Evolutionary conservation across 2,888 invertebrate species (phyloP), one percentile per base, ranked within the genome.

Genomic region (Buathra laborator): DNA sequence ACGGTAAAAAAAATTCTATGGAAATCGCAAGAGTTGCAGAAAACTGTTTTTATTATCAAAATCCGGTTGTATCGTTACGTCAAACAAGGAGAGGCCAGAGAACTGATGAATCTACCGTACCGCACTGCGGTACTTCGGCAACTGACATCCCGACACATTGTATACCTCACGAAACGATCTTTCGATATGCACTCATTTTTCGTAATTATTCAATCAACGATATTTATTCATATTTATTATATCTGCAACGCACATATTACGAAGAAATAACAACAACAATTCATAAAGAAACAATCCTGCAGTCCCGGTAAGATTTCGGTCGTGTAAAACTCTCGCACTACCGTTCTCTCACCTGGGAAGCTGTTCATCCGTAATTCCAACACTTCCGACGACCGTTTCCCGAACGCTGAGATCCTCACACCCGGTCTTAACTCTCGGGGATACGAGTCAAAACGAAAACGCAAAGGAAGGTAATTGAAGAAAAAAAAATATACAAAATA

Each of bases 271-370:
- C 7, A 32, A 43, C 9, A 66, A 51, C 53, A 16, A 66, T 66
- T 66, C 66, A 76, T 76, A 24, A 12, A 14, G 32, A 14, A 14
- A 19, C 9, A 43, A 53, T 53, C 66, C 7, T 16, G 10, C 43
- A 59, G 37, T 70, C 59, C 14, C 44, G 29, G 62, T 62, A 62
- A 68, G 46, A 80, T 70, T 66, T 51, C 79, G 70, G 70, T 79
- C 24, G 46, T 12, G 24, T 70, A 3, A 76, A 10, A 74, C 66
- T 32, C 19, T 76, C n/a, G 46, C 62, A 64, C 79, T 83, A 80
- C 80, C 59, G 64, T 76, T 76, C 80, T 83, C 83, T 83, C 83
- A 83, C 83, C 83, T 70, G 70, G 29, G 70, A 53, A 48, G 59
- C 37, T 75, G 83, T 70, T 2, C 70, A 66, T 71, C 24, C 72